Conservation (phyloP, 1,140 invertebrate species). For the Tetragonula clypearis region DNA sequence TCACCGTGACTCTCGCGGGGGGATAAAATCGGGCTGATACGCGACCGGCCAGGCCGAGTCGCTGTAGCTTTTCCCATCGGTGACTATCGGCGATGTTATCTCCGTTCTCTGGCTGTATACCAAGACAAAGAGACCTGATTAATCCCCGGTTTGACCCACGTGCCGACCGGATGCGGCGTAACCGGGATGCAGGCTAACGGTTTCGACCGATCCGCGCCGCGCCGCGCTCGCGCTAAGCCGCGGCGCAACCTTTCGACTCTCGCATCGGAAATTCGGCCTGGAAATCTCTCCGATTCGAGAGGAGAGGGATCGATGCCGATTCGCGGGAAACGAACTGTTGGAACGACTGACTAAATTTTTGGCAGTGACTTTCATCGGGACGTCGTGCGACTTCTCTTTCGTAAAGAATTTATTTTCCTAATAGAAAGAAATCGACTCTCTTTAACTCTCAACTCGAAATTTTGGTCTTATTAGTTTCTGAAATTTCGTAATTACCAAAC, state of each 20-base stretch:
- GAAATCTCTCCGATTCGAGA: background rate
- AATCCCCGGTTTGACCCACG: slow-evolving; percentile 54
- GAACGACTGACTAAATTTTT: no score
- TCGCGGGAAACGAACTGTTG: background rate
- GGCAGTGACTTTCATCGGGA: no score
- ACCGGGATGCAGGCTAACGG: slow-evolving; percentile 53
- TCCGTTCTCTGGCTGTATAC: slow-evolving; percentile 24
- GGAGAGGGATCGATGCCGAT: background rate
- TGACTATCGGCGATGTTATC: slow-evolving; percentile 49
- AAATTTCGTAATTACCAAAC: no score
- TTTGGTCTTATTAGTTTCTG: no score
- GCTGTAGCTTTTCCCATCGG: slow-evolving; percentile 42
- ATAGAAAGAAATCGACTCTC: no score
- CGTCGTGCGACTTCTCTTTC: no score
- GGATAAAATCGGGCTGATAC: slow-evolving; percentile 42
- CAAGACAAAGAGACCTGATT: slow-evolving; percentile 53
- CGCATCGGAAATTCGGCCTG: background rate
- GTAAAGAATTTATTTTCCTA: no score
- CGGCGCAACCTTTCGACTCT: background rate
- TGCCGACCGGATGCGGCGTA: slow-evolving; percentile 54
- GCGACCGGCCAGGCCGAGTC: background rate
- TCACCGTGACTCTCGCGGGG: slow-evolving; percentile 16
- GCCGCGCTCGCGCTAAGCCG: background rate
- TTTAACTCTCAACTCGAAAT: no score
- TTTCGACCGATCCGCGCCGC: slow-evolving; percentile 20